Base-by-base conservation (phyloP, 2,113 vertebrate genomes). In the Ariopsis seemanni region DNA sequence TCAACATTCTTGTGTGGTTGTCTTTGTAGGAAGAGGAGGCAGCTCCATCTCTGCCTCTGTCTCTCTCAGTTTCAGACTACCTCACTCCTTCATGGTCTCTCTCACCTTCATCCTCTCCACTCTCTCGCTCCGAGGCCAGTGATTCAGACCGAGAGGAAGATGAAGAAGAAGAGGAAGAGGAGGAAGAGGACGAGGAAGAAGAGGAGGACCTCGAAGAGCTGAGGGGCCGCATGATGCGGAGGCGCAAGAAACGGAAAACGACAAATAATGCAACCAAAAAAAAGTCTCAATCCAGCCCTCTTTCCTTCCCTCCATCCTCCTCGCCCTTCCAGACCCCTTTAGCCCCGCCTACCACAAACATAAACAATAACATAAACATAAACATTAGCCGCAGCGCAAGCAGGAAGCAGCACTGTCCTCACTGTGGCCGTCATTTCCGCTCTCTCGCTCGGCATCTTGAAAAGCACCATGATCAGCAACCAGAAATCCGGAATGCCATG, bases 281-380 rank as follows among this genome's bases (percentile, higher is more conserved):
- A 67, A 95, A 95, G 79, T 82, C 20, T 90, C 63, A 91, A 91
- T 65, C 93, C 91, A 14, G 15, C 90, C 85, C 95, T 91, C 50
- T 95, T 0, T 94, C 95, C 6, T 96, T 95, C 53, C 89, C 93
- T 25, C 89, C 91, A 0, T 50, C 87, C 0, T n/a, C 87, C 1
- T 85, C 93, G 0, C 71, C 92, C 0, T 48, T 93, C 1, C 90
- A 88, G 80, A 74, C 90, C 18, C 12, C 92, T n/a, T 86, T 94
- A 62, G 85, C 93, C 0, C 75, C 93, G 1, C 93, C 94, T 1
- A 95, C 94, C 62, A 95, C 95, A 50, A 96, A 95, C 89, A 95
- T 95, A 87, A 95, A 95, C 93, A 95, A 95, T 90, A 96, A 95
- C 88, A 96, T 95, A 63, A 96, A 95, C 91, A 96, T 95, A 82